Base-by-base conservation (phyloP, 2,797 vertebrate genomes). In the Crenuchus spilurus region DNA sequence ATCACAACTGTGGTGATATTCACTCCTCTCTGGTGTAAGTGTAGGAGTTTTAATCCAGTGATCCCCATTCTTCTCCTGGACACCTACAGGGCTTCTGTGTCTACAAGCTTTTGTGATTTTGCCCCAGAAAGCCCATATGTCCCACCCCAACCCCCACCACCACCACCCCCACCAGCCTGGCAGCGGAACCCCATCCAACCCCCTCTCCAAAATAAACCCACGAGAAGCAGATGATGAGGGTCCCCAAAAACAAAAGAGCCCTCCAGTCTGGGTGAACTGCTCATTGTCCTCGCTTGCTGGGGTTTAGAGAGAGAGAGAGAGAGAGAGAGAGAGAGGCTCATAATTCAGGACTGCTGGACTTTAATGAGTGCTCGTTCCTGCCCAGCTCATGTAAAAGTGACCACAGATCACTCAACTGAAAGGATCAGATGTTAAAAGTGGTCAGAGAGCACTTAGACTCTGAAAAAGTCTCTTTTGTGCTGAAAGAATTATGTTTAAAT, bases 321-420 rank as follows among this genome's bases (percentile, higher is more conserved):
- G n/a, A n/a, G n/a, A n/a, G n/a, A n/a, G 83, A 81, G 44, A 55
- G 76, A 78, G 14, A 8, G 71, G 79, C 81, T 78, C 14, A 51
- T 82, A 75, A 80, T 87, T 90, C 81, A 85, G 82, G 31, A 67
- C 7, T 26, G 81, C 79, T 63, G 70, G 61, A 60, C 82, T 87
- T 76, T 89, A 90, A 91, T 89, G 85, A 87, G 85, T 85, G 84
- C 88, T 84, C 86, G 82, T 85, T 87, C 82, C 80, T 82, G 84
- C 86, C 84, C 62, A 83, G 86, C 80, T 80, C 77, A 42, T 77
- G 67, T 79, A 54, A 82, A 82, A 84, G 77, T 42, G 79, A 78
- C 80, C 83, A 83, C 85, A 84, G 76, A 54, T 81, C 82, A 77
- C 81, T 71, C 28, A 61, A 70, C 66, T 84, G 86, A 83, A 86